These are phyloP conservation scores for Dinoponera quadriceps DNA, from an alignment of 1,140 invertebrate species.

Conservation along the genomic window DNA sequence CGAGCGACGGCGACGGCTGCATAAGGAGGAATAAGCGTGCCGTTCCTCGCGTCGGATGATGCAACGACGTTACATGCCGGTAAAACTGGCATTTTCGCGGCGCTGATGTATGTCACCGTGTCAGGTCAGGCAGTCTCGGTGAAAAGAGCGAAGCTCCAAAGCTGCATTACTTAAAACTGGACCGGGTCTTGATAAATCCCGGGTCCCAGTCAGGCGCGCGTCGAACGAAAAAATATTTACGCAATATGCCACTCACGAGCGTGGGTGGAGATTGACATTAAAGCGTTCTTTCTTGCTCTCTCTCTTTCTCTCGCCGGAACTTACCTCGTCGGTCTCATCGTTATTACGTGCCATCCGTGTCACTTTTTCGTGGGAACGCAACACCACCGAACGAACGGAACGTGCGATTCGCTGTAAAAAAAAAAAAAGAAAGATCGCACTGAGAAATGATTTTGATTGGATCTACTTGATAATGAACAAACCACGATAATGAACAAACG, in stretches of 20 bases:
- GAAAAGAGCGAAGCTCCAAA: slow-evolving; percentile 10
- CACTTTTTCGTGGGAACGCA: slow-evolving; percentile 49
- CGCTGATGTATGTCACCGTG: slow-evolving; percentile 16
- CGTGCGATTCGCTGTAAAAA: background rate
- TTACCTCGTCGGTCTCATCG: slow-evolving; percentile 10
- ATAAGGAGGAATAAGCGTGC: background rate
- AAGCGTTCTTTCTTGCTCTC: slow-evolving; percentile 19
- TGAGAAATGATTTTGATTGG: no score
- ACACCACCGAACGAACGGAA: background rate
- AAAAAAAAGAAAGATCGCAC: no score
- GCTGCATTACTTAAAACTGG: slow-evolving; percentile 3
- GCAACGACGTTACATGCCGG: slow-evolving; percentile 7
- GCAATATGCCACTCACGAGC: slow-evolving; percentile 20
- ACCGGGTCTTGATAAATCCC: background rate
- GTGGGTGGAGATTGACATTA: slow-evolving; percentile 37
- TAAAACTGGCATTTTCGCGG: slow-evolving; percentile 42
- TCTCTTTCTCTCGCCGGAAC: slow-evolving; percentile 8
- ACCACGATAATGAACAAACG: no score
- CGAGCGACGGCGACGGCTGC: background rate
- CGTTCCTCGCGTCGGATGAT: background rate
- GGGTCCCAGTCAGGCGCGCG: background rate
- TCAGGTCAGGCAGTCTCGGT: background rate
- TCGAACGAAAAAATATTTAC: slow-evolving; percentile 27
- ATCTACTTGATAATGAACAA: no score
- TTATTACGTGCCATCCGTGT: slow-evolving; percentile 7